Conservation (phyloP, 2,888 invertebrate genomes). For the Brassicogethes aeneus region DNA sequence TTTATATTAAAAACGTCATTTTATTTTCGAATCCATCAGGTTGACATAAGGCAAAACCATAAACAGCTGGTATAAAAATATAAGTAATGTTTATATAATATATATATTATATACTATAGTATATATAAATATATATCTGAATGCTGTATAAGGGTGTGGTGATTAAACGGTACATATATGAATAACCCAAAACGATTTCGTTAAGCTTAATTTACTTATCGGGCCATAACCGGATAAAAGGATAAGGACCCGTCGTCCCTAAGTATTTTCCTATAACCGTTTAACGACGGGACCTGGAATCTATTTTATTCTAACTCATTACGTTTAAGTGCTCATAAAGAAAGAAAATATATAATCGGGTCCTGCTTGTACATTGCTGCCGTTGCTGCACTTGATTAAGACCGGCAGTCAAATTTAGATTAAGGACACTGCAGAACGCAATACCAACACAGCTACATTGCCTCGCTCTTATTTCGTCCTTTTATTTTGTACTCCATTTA, state of each 20-base stretch:
- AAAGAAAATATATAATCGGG: constrained; percentile 23
- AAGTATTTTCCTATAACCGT: constrained; percentile 35
- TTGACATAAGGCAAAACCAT: no score
- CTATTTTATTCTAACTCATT: constrained; percentile 36
- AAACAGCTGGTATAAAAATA: no score
- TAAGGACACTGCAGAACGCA: constrained; percentile 16
- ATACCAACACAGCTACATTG: constrained; percentile 7
- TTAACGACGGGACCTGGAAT: constrained; percentile 30
- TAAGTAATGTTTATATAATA: no score
- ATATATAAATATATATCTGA: no score
- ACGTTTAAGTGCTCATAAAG: constrained; percentile 35
- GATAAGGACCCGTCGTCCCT: constrained; percentile 31
- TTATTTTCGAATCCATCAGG: no score
- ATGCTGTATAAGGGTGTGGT: no score
- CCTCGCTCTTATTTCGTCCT: background rate
- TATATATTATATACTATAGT: no score
- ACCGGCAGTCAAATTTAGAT: constrained; percentile 27
- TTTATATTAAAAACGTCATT: no score
- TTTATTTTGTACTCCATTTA: no score
- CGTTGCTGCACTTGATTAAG: constrained; percentile 29
- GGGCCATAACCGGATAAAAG: constrained; percentile 32
- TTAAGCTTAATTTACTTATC: constrained; percentile 31
- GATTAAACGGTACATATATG: constrained; percentile 8
- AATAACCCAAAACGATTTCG: constrained; percentile 16
- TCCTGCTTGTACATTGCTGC: constrained; percentile 24